Evolutionary conservation across 2,888 invertebrate genomes (phyloP).

Genomic region (Fissipunctia ypsillon): DNA sequence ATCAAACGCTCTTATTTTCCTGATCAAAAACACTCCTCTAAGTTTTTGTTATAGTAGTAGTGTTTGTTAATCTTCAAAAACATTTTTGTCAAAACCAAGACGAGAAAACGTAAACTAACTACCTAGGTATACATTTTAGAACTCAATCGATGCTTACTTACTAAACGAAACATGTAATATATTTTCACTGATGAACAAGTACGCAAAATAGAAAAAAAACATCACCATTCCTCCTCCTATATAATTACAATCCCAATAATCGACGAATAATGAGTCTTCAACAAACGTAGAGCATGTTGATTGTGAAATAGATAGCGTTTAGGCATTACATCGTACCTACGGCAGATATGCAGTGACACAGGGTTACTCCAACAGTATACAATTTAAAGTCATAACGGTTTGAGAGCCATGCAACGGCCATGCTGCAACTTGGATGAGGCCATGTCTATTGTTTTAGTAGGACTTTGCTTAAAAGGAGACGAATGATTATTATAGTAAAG

Average conservation of each 20-base stretch:
- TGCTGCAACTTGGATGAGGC: neutral
- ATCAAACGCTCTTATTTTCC: neutral
- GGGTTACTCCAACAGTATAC: conserved; percentile 15
- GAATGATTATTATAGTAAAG: neutral
- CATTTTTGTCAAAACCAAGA: neutral
- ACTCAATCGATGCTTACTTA: no score
- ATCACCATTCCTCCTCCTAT: neutral
- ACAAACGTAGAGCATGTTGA: conserved; percentile 13
- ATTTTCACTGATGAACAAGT: no score
- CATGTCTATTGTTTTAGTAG: neutral
- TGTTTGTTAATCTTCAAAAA: neutral
- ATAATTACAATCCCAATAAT: conserved; percentile 27
- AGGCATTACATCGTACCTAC: conserved; percentile 5
- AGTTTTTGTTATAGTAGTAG: no score
- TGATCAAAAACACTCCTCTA: neutral
- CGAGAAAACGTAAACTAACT: neutral
- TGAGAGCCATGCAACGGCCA: neutral
- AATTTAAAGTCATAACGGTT: conserved; percentile 26
- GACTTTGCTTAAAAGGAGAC: no score
- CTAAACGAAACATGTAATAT: neutral
- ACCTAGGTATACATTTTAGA: neutral
- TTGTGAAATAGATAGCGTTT: conserved; percentile 41
- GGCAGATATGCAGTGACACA: conserved; percentile 12
- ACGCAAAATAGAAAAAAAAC: neutral
- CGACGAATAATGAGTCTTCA: conserved; percentile 23